Conservation (phyloP, 64 coral and sea anemone species). For the Actinia tenebrosa region DNA sequence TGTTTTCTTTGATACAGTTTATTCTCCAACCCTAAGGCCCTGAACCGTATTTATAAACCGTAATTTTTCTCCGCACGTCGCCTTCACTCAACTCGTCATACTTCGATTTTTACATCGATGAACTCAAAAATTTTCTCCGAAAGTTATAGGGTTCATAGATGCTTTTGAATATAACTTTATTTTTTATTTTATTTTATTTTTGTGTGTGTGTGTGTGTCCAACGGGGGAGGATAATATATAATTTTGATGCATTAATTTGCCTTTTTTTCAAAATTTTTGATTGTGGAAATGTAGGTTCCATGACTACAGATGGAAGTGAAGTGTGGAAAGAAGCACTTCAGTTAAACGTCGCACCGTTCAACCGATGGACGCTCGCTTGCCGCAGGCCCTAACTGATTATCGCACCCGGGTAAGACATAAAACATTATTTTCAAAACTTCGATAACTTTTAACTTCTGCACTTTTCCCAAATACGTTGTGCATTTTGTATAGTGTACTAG, state of each 20-base stretch:
- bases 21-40: neutral
- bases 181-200: neutral
- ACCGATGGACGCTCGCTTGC: constrained; percentile 11
- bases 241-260: neutral
- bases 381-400: neutral
- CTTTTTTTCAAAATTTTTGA: neutral
- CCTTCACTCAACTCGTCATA: neutral
- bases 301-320: neutral
- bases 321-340: neutral
- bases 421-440: neutral
- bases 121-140: neutral
- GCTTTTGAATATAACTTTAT: neutral
- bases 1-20: constrained; percentile 3
- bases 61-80: neutral
- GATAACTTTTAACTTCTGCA: neutral
- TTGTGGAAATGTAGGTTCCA: neutral
- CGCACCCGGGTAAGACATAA: neutral
- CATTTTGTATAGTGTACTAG: neutral
- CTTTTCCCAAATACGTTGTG: neutral
- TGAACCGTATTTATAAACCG: neutral
- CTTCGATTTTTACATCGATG: neutral
- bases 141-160: neutral
- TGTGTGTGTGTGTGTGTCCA: neutral
- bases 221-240: neutral
- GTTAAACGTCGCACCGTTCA: neutral